Base-by-base conservation (phyloP, 2,888 invertebrate species). In the Antitype chi region DNA sequence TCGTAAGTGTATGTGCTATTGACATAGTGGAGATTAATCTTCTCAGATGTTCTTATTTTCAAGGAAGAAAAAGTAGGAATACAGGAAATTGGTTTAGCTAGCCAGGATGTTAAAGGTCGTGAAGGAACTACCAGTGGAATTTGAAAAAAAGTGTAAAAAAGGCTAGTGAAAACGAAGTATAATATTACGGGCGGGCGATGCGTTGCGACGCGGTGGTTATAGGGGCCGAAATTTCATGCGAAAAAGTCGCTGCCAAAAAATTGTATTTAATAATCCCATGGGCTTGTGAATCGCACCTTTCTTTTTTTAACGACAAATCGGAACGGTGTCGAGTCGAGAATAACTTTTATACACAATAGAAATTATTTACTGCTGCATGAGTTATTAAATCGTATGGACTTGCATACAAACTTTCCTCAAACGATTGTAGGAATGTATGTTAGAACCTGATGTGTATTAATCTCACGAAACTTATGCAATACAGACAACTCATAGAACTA, bases 401-500 rank as follows among this genome's bases (percentile, higher is more conserved):
- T 63, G 38, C 55, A n/a, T 32, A 32, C 15, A 25, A 78, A 80
- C 80, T 64, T 64, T 59, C 57, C 9, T 64, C 57, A 72, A 59
- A 72, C 47, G 20, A 47, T 23, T 59, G 23, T 52, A 52, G 28
- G 52, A 25, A 23, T 59, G 17, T 52, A 47, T 25, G 52, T 52
- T 64, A 63, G 63, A 71, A 70, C 25, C 43, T 53, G 63, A 38
- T 38, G 73, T n/a, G 25, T 66, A 72, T 78, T 74, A 81, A 67
- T 81, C n/a, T 78, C 53, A n/a, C 60, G 11, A 28, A 78, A 81
- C 59, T 81, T 81, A 28, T 60, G 81, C 82, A 66, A 66, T 60
- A 69, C 59, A 67, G 25, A 59, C n/a, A 57, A 74, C 49, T 70
- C 17, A 17, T 52, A 32, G 23, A 59, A 73, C 68, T 68, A n/a